Percentiles rank a stretch among this genome's conserved stretches.
Evolutionary conservation across 2,888 invertebrate species (phyloP).

Genomic region (Palloptera scutellata): DNA sequence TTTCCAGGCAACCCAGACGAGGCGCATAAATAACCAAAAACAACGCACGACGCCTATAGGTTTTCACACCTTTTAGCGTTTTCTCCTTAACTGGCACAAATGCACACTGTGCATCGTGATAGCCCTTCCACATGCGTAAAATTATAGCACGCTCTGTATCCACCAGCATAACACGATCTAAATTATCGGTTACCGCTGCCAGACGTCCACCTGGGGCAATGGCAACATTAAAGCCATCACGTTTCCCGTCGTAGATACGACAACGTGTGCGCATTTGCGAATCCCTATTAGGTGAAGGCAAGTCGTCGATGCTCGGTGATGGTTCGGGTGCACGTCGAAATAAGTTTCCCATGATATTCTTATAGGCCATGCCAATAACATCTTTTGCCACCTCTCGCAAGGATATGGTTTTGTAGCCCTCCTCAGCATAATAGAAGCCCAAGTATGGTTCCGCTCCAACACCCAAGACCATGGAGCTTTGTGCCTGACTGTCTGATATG

Average conservation of each 20-base stretch:
- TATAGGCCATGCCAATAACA: conserved; percentile 73
- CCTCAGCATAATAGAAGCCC: conserved; percentile 89
- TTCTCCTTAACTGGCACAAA: conserved; percentile 86
- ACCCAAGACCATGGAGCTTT: conserved; percentile 78
- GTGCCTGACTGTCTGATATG: conserved; percentile 77
- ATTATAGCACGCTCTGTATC: conserved; percentile 83
- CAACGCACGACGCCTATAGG: conserved; percentile 67
- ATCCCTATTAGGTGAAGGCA: conserved; percentile 59
- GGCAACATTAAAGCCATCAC: conserved; percentile 78
- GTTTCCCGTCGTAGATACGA: conserved; percentile 80
- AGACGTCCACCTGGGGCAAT: conserved; percentile 78
- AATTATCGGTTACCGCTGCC: conserved; percentile 83
- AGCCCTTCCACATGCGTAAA: conserved; percentile 92
- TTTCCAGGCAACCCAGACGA: conserved; percentile 89
- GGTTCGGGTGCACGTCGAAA: conserved; percentile 50
- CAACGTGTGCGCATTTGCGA: conserved; percentile 81
- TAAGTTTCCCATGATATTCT: conserved; percentile 80
- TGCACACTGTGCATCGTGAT: conserved; percentile 93
- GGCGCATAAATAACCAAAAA: conserved; percentile 95
- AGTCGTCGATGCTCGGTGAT: conserved; percentile 57
- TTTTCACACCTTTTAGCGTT: conserved; percentile 52
- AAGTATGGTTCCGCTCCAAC: conserved; percentile 85
- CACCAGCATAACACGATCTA: conserved; percentile 87
- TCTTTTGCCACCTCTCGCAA: conserved; percentile 92
- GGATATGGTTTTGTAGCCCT: conserved; percentile 83